Conservation (phyloP, 2,797 vertebrate species). For the Scleropages formosus region DNA sequence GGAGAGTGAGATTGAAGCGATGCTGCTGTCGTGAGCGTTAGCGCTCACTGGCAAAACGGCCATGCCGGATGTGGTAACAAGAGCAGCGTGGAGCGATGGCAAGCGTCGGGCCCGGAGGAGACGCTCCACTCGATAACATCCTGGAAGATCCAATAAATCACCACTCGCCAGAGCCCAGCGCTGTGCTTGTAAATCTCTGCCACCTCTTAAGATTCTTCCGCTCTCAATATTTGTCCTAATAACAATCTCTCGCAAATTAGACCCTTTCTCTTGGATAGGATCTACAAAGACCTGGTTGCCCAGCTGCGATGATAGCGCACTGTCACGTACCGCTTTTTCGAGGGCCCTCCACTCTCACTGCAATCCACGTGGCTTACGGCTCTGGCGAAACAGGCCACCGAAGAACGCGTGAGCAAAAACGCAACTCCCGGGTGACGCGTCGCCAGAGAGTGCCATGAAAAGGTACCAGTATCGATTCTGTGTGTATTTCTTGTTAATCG, state of each 20-base stretch:
- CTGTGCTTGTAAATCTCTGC: conserved; percentile 16
- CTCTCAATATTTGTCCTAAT: conserved; percentile 46
- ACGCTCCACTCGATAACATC: conserved; percentile 51
- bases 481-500: conserved; percentile 43
- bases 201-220: conserved; percentile 39
- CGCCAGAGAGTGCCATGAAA: conserved; percentile 42
- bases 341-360: background rate
- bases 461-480: conserved; percentile 42
- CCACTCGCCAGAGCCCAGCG: conserved; percentile 32
- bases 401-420: conserved; percentile 43
- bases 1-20: conserved; percentile 77
- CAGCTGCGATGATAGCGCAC: background rate
- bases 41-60: conserved; percentile 44
- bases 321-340: conserved; percentile 1
- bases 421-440: conserved; percentile 42
- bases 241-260: conserved; percentile 38
- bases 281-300: no score
- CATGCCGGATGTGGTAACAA: background rate
- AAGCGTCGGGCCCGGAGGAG: conserved; percentile 51
- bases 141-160: conserved; percentile 57
- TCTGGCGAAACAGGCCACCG: background rate
- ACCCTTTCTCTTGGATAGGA: background rate
- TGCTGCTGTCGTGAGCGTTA: conserved; percentile 66
- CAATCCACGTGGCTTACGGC: no score
- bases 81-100: conserved; percentile 32